Evolutionary conservation across 2,888 invertebrate genomes (phyloP).

Genomic region (Microctonus brassicae): DNA sequence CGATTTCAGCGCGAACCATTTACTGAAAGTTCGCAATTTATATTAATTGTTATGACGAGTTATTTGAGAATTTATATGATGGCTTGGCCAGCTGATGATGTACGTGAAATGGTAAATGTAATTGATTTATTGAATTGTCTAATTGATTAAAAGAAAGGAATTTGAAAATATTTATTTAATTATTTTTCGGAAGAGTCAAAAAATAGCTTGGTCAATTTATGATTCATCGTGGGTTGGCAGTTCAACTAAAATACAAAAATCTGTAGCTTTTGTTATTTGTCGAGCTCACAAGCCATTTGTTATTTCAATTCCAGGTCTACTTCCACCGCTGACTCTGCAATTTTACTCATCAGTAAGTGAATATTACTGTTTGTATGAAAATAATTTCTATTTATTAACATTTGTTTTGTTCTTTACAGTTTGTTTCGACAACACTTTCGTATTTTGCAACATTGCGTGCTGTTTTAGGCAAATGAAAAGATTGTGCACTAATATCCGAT

Average conservation of each 20-base stretch:
- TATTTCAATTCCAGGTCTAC: slow-evolving; percentile 36
- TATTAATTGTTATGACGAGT: slow-evolving; percentile 51
- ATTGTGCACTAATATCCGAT: too few species aligned
- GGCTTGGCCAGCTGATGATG: slow-evolving; percentile 58
- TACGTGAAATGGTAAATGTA: slow-evolving; percentile 54
- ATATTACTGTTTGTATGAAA: too few species aligned
- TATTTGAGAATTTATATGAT: slow-evolving; percentile 52
- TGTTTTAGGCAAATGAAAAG: slow-evolving; percentile 31
- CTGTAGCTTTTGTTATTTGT: slow-evolving; percentile 42
- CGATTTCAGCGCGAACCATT: slow-evolving; percentile 46
- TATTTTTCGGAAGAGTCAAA: slow-evolving; percentile 26
- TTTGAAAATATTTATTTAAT: not conserved
- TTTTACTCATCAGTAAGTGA: slow-evolving; percentile 46
- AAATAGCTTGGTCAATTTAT: slow-evolving; percentile 45
- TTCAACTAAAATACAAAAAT: slow-evolving; percentile 30
- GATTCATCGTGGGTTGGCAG: slow-evolving; percentile 39
- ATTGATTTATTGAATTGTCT: too few species aligned
- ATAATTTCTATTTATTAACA: not conserved
- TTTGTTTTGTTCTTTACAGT: slow-evolving; percentile 23
- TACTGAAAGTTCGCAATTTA: slow-evolving; percentile 47
- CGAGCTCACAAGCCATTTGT: slow-evolving; percentile 47
- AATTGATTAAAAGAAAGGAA: not conserved
- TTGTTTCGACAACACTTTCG: slow-evolving; percentile 36
- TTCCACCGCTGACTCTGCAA: slow-evolving; percentile 43
- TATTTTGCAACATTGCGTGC: slow-evolving; percentile 45